Evolutionary conservation across 2,113 vertebrate genomes (phyloP).

Genomic region (Lagopus muta): DNA sequence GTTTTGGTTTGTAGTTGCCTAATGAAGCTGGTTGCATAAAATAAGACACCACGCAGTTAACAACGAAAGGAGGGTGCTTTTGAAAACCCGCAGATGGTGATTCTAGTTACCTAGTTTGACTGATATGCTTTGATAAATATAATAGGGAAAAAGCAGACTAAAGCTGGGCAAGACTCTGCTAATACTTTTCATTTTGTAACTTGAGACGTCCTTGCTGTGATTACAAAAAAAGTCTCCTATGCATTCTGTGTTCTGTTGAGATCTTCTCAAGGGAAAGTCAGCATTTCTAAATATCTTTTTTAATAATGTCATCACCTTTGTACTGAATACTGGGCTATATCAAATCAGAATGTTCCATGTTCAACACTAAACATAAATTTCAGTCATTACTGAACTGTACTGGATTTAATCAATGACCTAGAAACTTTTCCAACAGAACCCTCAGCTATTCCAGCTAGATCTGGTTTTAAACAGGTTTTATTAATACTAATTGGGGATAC

Average conservation of each 20-base stretch:
- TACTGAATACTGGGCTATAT: neutral
- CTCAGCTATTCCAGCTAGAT: conserved; percentile 9
- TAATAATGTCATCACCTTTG: conserved; percentile 9
- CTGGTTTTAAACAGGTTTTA: conserved; percentile 40
- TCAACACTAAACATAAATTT: conserved; percentile 37
- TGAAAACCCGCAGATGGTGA: neutral
- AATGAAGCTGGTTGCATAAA: neutral
- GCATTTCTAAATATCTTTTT: neutral
- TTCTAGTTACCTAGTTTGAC: neutral
- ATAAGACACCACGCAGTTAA: neutral
- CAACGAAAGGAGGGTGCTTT: neutral
- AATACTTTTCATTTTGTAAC: neutral
- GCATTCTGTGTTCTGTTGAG: neutral
- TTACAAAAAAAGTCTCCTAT: neutral
- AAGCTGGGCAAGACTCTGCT: neutral
- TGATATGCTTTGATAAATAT: rapidly evolving
- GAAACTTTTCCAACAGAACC: conserved; percentile 26
- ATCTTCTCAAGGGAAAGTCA: neutral
- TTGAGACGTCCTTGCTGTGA: neutral
- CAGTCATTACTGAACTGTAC: neutral
- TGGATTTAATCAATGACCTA: conserved; percentile 53
- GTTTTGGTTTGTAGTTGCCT: neutral
- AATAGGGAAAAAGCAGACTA: neutral
- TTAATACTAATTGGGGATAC: conserved; percentile 14
- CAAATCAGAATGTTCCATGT: neutral